Evolutionary conservation across 2,888 invertebrate species (phyloP), one percentile per base, ranked within the genome.

Genomic region (Orthosia cruda): DNA sequence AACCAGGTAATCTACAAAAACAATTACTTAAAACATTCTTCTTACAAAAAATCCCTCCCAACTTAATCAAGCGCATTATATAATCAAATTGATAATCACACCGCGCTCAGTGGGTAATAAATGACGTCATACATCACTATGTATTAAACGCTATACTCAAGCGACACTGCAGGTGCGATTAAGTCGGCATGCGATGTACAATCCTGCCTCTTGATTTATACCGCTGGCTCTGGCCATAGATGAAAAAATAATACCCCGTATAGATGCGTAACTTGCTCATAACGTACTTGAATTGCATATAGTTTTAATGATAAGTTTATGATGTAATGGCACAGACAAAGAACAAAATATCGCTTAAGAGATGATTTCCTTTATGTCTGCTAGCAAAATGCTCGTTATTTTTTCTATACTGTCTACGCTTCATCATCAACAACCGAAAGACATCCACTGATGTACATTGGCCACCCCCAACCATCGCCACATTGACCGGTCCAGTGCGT

Each of bases 91-190:
- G 82, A 87, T 77, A 83, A 83, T 74, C 52, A 66, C 66, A 75
- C 61, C 74, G 69, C 64, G 81, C 75, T 83, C 78, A 78, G 83
- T 65, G 87, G 89, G 89, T 94, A 93, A 93, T 92, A 94, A 93
- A 94, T 92, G 92, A 92, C 90, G 90, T 90, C 88, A 94, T 95
- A 94, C 92, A 94, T 94, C 94, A 94, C 92, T 89, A 90, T 91
- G 93, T 93, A 93, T 93, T 93, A 93, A 91, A 85, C 87, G 90
- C 87, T 85, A 81, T 85, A 87, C 83, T 87, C 89, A 83, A 86
- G 91, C 88, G 87, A 91, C 92, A 90, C 80, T 91, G 92, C 92
- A 93, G 92, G 92, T 92, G 90, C 87, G 87, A 87, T 87, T 87
- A 87, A 86, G 87, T 87, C 81, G 74, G 87, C 50, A 85, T 81